Conservation (phyloP, 2,888 invertebrate species). For the Schizaphis graminum region DNA sequence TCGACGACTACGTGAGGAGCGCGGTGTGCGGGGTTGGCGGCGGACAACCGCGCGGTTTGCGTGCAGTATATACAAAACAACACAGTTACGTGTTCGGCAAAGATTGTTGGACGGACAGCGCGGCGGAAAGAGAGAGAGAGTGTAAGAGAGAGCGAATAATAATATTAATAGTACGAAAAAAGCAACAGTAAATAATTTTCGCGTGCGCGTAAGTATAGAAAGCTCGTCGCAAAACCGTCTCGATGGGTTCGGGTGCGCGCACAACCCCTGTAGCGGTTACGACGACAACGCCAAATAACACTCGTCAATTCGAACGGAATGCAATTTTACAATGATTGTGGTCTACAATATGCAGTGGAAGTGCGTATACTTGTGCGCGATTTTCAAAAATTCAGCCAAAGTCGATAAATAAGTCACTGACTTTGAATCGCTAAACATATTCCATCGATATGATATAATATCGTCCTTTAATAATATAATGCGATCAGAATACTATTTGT, state of each 20-base stretch:
- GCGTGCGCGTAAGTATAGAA: background rate
- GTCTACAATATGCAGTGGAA: background rate
- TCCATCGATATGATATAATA: background rate
- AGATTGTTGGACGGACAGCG: conserved; percentile 1
- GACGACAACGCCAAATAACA: too few relatives aligned
- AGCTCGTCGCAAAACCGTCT: background rate
- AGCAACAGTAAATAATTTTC: conserved; percentile 29
- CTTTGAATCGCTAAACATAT: background rate
- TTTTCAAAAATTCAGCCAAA: background rate
- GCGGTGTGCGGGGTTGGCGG: background rate
- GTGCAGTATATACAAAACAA: background rate
- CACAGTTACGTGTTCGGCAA: conserved; percentile 33
- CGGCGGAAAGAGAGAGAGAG: background rate
- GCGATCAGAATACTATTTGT: background rate
- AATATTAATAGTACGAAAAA: background rate
- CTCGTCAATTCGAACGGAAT: background rate
- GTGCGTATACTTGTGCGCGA: background rate
- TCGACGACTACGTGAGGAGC: background rate
- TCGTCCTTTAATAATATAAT: background rate
- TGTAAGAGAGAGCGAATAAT: background rate
- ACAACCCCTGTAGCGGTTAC: background rate
- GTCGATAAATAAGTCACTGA: background rate
- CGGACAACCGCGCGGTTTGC: background rate
- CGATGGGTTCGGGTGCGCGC: background rate
- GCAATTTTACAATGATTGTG: background rate